Evolutionary conservation across 2,113 vertebrate species (phyloP).

Genomic region (Saccopteryx bilineata): DNA sequence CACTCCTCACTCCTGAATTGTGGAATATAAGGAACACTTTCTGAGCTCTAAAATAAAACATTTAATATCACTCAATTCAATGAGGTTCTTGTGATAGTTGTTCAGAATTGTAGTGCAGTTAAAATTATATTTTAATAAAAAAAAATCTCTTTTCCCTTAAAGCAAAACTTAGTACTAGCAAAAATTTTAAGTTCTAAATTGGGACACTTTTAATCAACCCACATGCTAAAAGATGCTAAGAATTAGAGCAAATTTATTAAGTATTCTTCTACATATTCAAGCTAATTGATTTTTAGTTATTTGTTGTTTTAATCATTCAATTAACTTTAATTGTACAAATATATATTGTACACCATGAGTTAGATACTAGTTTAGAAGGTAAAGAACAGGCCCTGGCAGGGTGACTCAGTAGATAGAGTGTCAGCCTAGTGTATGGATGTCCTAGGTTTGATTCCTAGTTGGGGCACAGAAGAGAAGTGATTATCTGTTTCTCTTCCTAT

Average conservation of each 20-base stretch:
- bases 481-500: too few relatives aligned
- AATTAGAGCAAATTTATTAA: background rate
- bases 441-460: too few relatives aligned
- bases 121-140: conserved; percentile 43
- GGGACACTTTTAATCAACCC: background rate
- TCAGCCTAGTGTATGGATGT: too few relatives aligned
- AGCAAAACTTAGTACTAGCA: background rate
- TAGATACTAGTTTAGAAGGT: background rate
- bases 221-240: background rate
- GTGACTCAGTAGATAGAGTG: too few relatives aligned
- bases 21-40: conserved; percentile 48
- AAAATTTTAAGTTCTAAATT: conserved; percentile 32
- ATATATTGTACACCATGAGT: background rate
- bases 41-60: conserved; percentile 65
- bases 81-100: background rate
- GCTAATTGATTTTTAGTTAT: conserved; percentile 22
- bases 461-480: too few relatives aligned
- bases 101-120: conserved; percentile 39
- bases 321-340: background rate
- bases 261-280: background rate
- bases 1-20: background rate
- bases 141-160: background rate
- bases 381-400: background rate
- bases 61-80: conserved; percentile 61
- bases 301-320: background rate